A percentile compares a stretch with the other conserved stretches of the same genome.
phyloP scores from a whole-genome alignment of 1,140 invertebrate genomes.

The Mya arenaria region DNA sequence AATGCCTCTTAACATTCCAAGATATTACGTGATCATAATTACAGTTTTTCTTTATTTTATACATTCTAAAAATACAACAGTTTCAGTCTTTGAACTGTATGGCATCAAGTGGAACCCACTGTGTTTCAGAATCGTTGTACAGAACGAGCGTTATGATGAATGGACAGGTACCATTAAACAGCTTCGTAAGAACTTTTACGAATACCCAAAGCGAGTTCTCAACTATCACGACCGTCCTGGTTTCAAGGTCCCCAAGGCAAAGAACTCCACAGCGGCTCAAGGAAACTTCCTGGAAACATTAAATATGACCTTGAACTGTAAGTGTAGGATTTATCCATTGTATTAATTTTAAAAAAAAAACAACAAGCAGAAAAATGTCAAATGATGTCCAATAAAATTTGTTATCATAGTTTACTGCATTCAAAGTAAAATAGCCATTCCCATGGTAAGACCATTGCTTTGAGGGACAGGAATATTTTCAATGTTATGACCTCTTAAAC shows the following conservation, averaged over 20 bases:
- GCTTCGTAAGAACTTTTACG: slow-evolving; percentile 93
- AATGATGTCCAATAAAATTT: too few relatives aligned
- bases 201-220: slow-evolving; percentile 94
- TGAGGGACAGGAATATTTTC: too few relatives aligned
- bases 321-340: slow-evolving; percentile 21
- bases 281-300: slow-evolving; percentile 99
- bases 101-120: too few relatives aligned
- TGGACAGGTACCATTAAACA: slow-evolving; percentile 95
- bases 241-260: slow-evolving; percentile 89
- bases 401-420: too few relatives aligned
- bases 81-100: too few relatives aligned
- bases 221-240: slow-evolving; percentile 90
- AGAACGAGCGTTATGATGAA: slow-evolving; percentile 99
- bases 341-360: neutral
- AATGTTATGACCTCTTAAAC: neutral
- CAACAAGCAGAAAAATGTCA: too few relatives aligned
- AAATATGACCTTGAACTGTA: slow-evolving; percentile 98
- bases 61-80: too few relatives aligned
- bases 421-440: too few relatives aligned
- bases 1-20: too few relatives aligned
- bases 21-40: too few relatives aligned
- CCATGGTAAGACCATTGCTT: too few relatives aligned
- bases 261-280: slow-evolving; percentile 95
- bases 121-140: slow-evolving; percentile 93
- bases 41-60: too few relatives aligned